Base-by-base conservation (phyloP, 1,140 invertebrate genomes). In the Drosophila serrata region DNA sequence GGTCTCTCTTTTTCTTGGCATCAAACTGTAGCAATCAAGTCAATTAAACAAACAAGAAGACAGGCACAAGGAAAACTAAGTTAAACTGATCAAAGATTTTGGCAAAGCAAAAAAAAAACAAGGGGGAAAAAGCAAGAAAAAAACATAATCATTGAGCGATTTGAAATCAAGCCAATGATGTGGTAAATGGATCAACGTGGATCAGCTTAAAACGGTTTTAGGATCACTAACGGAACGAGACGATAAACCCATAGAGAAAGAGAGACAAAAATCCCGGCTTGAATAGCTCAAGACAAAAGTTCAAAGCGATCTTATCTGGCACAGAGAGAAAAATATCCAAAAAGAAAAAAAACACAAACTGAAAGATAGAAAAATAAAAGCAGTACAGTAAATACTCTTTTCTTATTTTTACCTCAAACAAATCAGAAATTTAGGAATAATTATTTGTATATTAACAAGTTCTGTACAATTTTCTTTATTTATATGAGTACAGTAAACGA, bases 1-100 rank as follows among this genome's bases (percentile, higher is more conserved):
- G 82, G 72, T 70, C 49, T 31, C 46, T 31, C n/a, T 35, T 12
- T 22, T 57, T 31, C n/a, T n/a, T n/a, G n/a, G 76, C 81, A 85
- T 75, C 81, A 84, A 81, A 79, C 62, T 77, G 59, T 79, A 63
- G 84, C 84, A 88, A 88, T 88, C 85, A 81, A 88, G 85, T 88
- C 84, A 88, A 88, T 88, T 88, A 88, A 88, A 90, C 85, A 88
- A 90, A 88, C 85, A 88, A 88, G 59, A 78, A 65, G 77, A 65
- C 70, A 72, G 45, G 22, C 35, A 4, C 48, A 51, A 24, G 24
- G 24, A 24, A 24, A 4, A 24, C 11, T 13, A 31, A 61, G 46
- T 51, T 58, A 58, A 65, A 37, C 56, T 17, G 46, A 51, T 68
- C 35, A 65, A 12, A 55, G 48, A 39, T 27, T 56, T 55, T 55